Base-by-base conservation (phyloP, 2,113 vertebrate species). In the Melanotaenia duboulayi region DNA sequence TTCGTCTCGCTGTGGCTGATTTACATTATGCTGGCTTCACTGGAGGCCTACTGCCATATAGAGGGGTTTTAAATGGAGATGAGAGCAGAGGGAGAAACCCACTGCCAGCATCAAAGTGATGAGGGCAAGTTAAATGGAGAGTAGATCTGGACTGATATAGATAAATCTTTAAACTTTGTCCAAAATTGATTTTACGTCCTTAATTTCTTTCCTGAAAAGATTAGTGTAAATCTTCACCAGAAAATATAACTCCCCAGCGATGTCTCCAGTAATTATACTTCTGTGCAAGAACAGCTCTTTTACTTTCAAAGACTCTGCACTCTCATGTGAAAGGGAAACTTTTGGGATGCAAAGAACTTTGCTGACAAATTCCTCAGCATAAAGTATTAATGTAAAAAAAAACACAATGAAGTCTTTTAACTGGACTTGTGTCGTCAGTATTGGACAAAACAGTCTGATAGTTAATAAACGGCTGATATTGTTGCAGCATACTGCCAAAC, bases 1-100 rank as follows among this genome's bases (percentile, higher is more conserved):
- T 95, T 95, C 72, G 2, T 94, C 25, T 74, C 73, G 8, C 79
- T 95, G 50, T 95, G 95, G 95, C 87, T 95, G 39, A 35, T 94
- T 68, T 95, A 95, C 90, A 95, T 95, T 85, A 49, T 95, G 61
- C 81, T 95, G 88, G 90, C 94, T 58, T 94, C 94, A 1, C 84
- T 95, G 75, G 95, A 94, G 84, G 94, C 95, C 50, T 95, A 95
- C 89, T 95, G 95, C 81, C 94, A 95, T 87, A 55, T 95, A 74
- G 83, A 90, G 11, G 42, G 14, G 56, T 94, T 95, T 81, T 95
- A 90, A 86, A 78, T 14, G 64, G 56, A 68, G 57, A 50, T 32
- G 13, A 13, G 58, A 20, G 22, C 55, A 28, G 50, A 56, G 54
- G 56, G 55, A 65, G 61, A 72, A 68, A 80, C 78, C 73, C 57